Evolutionary conservation across 1,140 invertebrate species (phyloP), one percentile per base, ranked within the genome.

Genomic region (Sogatella furcifera): DNA sequence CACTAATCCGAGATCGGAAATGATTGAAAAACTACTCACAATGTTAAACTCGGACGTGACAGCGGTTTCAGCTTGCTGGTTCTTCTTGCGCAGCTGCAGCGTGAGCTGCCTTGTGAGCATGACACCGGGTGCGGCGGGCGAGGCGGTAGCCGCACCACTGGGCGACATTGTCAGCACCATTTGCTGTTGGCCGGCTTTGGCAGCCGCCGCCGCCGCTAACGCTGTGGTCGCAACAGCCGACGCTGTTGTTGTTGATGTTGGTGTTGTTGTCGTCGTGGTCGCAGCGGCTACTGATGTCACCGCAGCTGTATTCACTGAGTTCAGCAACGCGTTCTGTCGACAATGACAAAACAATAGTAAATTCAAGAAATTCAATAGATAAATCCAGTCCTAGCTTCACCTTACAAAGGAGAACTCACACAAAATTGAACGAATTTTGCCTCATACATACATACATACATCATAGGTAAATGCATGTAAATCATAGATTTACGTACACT

Each of bases 271-370:
- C 1, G 21, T 14, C 17, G 46, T 49, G 6, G 21, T 15, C 15
- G 46, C 14, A 1, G 21, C 46, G 5, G 44, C 8, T 9, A 52
- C 11, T 60, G 59, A 15, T 46, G 64, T 69, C 15, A 64, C 60
- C 42, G 69, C 56, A 0, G 65, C n/a, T 0, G 63, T 54, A 24
- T 70, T 68, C 46, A 62, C 54, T 58, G 43, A 44, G 21, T 22
- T 49, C 10, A 49, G 46, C 15, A 49, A 19, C 15, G 21, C 46
- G 17, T 49, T 49, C 46, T 49, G 46, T 17, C 15, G 21, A 49
- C 15, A 49, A 49, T n/a, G n/a, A n/a, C n/a, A n/a, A n/a, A n/a
- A n/a, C n/a, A n/a, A n/a, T n/a, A n/a, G n/a, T n/a, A n/a, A n/a
- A n/a, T n/a, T n/a, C n/a, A n/a, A n/a, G n/a, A n/a, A n/a, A n/a